Conservation (phyloP, 2,888 invertebrate genomes). For the Cheiracanthium punctorium region DNA sequence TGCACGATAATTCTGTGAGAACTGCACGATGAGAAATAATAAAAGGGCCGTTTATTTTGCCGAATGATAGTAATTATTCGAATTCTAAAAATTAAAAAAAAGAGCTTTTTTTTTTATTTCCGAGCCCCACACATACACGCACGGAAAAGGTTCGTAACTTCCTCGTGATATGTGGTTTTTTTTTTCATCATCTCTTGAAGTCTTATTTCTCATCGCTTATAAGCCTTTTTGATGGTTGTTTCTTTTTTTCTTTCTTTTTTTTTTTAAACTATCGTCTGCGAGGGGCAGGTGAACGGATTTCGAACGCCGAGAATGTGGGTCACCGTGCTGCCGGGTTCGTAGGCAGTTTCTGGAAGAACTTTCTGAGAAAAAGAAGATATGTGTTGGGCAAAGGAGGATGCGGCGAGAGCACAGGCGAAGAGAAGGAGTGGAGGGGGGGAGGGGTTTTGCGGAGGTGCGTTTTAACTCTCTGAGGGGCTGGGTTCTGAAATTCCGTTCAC, state of each 20-base stretch:
- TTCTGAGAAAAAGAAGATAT: not conserved
- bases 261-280: not conserved
- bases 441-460: too few relatives aligned
- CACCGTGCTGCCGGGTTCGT: not conserved
- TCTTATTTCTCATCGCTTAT: not conserved
- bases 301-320: not conserved
- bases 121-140: too few relatives aligned
- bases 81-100: not conserved
- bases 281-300: slow-evolving; percentile 15
- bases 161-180: not conserved
- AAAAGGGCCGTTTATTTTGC: too few relatives aligned
- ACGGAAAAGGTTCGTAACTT: not conserved
- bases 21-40: too few relatives aligned
- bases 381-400: not conserved
- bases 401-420: too few relatives aligned
- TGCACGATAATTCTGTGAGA: too few relatives aligned
- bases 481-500: too few relatives aligned
- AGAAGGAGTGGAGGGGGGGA: too few relatives aligned
- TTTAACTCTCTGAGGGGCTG: too few relatives aligned
- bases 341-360: not conserved
- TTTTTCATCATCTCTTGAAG: not conserved
- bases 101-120: not conserved
- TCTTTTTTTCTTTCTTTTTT: not conserved
- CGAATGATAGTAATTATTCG: not conserved
- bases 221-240: too few relatives aligned